These are phyloP conservation scores for Trissolcus brochymenae DNA, from an alignment of 2,888 invertebrate species.

Conservation along the genomic window DNA sequence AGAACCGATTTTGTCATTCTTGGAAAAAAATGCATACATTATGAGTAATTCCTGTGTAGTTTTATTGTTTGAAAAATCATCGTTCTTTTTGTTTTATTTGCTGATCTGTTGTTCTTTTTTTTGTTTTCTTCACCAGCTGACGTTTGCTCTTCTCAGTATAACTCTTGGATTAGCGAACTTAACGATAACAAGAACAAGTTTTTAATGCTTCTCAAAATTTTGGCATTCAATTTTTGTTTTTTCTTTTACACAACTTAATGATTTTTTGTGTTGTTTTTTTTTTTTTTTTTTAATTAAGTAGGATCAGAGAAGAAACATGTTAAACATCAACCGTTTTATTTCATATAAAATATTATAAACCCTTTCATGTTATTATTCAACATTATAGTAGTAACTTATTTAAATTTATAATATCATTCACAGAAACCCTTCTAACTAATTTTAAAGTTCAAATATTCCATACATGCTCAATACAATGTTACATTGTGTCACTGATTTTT, in stretches of 20 bases:
- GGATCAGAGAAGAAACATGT: too few species aligned
- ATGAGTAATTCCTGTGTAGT: constrained; percentile 50
- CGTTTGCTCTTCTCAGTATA: constrained; percentile 15
- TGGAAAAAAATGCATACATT: constrained; percentile 56
- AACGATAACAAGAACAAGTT: constrained; percentile 14
- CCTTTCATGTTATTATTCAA: background rate
- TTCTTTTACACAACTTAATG: too few species aligned
- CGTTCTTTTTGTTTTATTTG: constrained; percentile 21
- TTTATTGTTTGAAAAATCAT: constrained; percentile 48
- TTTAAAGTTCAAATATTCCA: too few species aligned
- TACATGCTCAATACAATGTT: too few species aligned
- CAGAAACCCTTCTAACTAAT: too few species aligned
- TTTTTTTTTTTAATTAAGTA: too few species aligned
- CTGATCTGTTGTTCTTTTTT: background rate
- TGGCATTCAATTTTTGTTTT: constrained; percentile 7
- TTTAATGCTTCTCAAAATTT: constrained; percentile 32
- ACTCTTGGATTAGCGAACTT: constrained; percentile 25
- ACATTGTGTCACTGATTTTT: too few species aligned
- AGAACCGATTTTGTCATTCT: constrained; percentile 50
- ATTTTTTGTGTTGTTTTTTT: too few species aligned
- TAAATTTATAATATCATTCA: too few species aligned
- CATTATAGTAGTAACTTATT: background rate
- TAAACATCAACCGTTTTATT: constrained; percentile 1
- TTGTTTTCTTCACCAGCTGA: constrained; percentile 9
- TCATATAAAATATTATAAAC: constrained; percentile 1